phyloP scores from a whole-genome alignment of 2,113 vertebrate genomes.

The Turnix velox region DNA sequence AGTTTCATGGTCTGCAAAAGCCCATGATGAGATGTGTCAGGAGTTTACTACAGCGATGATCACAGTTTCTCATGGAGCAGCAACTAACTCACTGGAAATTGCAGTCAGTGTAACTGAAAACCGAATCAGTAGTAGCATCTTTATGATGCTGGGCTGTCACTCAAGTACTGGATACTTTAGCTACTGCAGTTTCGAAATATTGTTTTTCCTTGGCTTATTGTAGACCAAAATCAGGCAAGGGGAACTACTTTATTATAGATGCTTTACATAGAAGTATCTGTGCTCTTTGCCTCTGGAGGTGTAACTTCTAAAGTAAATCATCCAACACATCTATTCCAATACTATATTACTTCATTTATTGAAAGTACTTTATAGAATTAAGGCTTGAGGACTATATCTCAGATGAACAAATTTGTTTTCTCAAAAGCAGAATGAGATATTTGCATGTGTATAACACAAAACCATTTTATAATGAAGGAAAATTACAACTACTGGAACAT shows the following conservation, averaged over 20 bases:
- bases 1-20: background rate
- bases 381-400: background rate
- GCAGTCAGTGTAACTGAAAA: background rate
- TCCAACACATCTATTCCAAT: background rate
- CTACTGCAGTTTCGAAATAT: background rate
- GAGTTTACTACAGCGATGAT: background rate
- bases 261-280: background rate
- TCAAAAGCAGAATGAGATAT: background rate
- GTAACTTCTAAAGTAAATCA: background rate
- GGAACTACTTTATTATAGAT: background rate
- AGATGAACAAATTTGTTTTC: background rate
- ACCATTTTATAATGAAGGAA: background rate
- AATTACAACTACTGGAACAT: background rate
- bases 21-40: background rate
- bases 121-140: background rate
- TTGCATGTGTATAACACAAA: background rate
- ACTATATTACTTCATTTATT: background rate
- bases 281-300: background rate
- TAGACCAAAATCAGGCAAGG: background rate
- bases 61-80: background rate
- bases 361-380: background rate
- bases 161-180: background rate
- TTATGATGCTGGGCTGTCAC: background rate
- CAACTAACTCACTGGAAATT: background rate
- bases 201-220: background rate